phyloP scores from a whole-genome alignment of 2,113 vertebrate genomes.

The Origma solitaria region DNA sequence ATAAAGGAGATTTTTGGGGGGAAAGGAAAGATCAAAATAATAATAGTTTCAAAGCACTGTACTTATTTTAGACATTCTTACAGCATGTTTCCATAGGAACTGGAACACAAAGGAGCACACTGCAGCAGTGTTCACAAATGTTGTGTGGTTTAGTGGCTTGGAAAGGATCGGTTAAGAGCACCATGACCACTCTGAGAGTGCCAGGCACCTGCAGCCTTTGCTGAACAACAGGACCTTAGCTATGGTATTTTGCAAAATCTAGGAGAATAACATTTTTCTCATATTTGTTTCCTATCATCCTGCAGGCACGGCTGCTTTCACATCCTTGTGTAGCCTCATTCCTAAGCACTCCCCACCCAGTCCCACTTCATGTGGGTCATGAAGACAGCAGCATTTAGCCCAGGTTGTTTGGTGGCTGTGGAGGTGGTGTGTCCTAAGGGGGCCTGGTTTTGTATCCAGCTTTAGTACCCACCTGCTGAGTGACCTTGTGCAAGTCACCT shows the following conservation, averaged over 20 bases:
- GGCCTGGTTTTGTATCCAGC: background rate
- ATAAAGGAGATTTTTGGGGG: background rate
- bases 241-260: background rate
- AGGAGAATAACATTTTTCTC: background rate
- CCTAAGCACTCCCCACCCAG: background rate
- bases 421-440: background rate
- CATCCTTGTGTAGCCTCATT: background rate
- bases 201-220: background rate
- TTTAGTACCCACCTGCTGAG: background rate
- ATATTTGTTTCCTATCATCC: background rate
- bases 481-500: background rate
- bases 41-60: conserved; percentile 41
- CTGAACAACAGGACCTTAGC: background rate
- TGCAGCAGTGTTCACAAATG: conserved; percentile 26
- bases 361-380: background rate
- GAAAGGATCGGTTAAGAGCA: background rate
- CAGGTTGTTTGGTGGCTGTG: background rate
- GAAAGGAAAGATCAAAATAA: conserved; percentile 20
- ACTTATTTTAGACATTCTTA: conserved; percentile 52
- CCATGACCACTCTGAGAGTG: background rate
- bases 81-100: conserved; percentile 65
- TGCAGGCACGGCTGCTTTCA: background rate
- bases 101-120: background rate
- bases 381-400: background rate
- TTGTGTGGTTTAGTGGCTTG: background rate